A percentile compares a stretch with the other conserved stretches of the same genome.
Evolutionary conservation across 1,140 invertebrate genomes (phyloP).

Genomic region (Patella vulgata): DNA sequence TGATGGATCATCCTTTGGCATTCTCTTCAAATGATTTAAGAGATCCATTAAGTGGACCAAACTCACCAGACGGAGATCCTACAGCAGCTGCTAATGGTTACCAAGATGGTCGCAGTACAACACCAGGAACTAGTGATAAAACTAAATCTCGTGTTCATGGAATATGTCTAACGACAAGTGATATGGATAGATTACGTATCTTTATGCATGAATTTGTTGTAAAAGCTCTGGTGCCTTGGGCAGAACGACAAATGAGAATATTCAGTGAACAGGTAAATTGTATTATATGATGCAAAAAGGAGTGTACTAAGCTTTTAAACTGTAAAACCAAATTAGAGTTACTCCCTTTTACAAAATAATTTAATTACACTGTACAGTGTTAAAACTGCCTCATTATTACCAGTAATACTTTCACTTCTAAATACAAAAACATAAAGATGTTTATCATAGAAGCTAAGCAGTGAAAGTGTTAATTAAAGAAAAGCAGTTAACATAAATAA

Average conservation of each 20-base stretch:
- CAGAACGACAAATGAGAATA: slow-evolving; percentile 85
- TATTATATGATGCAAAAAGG: too few relatives aligned
- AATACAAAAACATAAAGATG: too few relatives aligned
- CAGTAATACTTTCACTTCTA: too few relatives aligned
- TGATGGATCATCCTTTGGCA: slow-evolving; percentile 59
- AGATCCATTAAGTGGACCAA: slow-evolving; percentile 15
- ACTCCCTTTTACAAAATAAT: too few relatives aligned
- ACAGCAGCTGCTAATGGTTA: slow-evolving; percentile 41
- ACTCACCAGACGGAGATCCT: slow-evolving; percentile 29
- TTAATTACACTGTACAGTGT: too few relatives aligned
- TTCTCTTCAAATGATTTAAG: slow-evolving; percentile 24
- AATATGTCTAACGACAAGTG: slow-evolving; percentile 78
- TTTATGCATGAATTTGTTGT: slow-evolving; percentile 89
- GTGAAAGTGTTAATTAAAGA: too few relatives aligned
- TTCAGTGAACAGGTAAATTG: slow-evolving; percentile 82
- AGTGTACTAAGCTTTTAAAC: too few relatives aligned
- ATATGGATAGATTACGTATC: slow-evolving; percentile 82
- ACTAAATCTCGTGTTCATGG: slow-evolving; percentile 69
- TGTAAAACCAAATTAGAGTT: too few relatives aligned
- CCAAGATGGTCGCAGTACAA: slow-evolving; percentile 16
- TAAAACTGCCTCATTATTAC: too few relatives aligned
- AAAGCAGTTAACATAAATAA: too few relatives aligned
- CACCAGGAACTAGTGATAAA: slow-evolving; percentile 13
- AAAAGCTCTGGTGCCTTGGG: slow-evolving; percentile 87
- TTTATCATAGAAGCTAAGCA: too few relatives aligned